These are phyloP conservation scores for Pterostichus niger DNA, from an alignment of 2,888 invertebrate genomes.

Conservation along the genomic window DNA sequence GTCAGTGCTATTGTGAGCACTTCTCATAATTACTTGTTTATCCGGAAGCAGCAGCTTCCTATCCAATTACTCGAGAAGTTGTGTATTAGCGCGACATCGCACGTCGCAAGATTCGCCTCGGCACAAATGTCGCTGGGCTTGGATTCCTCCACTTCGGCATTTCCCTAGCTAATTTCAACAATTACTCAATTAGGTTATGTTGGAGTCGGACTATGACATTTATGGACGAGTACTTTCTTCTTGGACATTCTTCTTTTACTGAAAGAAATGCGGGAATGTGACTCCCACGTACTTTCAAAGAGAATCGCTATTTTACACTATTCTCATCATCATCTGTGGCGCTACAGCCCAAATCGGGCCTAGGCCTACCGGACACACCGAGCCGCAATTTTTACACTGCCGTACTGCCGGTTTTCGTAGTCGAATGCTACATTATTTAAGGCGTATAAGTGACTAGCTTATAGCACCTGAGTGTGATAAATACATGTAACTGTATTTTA, in stretches of 20 bases:
- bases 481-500: too few species aligned
- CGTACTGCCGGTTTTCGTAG: too few species aligned
- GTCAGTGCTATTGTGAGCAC: conserved; percentile 49
- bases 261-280: background rate
- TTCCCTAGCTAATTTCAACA: conserved; percentile 42
- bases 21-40: conserved; percentile 53
- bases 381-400: too few species aligned
- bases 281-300: too few species aligned
- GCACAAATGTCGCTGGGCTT: background rate
- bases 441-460: too few species aligned
- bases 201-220: background rate
- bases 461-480: too few species aligned
- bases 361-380: too few species aligned
- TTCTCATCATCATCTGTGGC: too few species aligned
- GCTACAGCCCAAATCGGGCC: too few species aligned
- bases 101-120: conserved; percentile 3
- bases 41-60: conserved; percentile 44
- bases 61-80: conserved; percentile 46
- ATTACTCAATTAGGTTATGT: conserved; percentile 22
- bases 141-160: conserved; percentile 31
- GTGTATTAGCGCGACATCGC: conserved; percentile 34
- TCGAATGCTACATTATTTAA: too few species aligned
- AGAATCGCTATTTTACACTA: too few species aligned
- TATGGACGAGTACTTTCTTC: background rate
- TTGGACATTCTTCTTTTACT: background rate